Conservation (phyloP, 2,113 vertebrate genomes). For the Tauraco erythrolophus region DNA sequence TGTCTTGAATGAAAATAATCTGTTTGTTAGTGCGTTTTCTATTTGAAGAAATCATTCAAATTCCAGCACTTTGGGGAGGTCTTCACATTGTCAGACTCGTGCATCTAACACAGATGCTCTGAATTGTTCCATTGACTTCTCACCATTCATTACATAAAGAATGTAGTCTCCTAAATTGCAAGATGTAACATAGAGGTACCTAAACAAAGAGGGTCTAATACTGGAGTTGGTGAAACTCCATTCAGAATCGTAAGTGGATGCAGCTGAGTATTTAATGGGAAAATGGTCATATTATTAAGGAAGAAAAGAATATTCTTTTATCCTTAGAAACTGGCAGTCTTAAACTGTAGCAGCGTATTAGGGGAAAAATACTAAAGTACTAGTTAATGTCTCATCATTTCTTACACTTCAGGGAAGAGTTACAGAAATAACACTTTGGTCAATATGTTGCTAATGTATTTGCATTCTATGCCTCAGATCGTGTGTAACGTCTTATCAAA, state of each 20-base stretch:
- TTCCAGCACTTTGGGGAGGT: background rate
- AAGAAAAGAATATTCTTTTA: slow-evolving; percentile 4
- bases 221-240: background rate
- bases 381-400: slow-evolving; percentile 18
- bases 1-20: background rate
- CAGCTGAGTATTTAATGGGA: slow-evolving; percentile 8
- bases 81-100: background rate
- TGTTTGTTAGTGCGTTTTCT: background rate
- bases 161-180: background rate
- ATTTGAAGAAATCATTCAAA: background rate
- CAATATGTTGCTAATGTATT: slow-evolving; percentile 17
- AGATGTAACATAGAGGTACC: background rate
- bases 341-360: slow-evolving; percentile 9
- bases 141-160: background rate
- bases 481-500: background rate
- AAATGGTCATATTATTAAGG: background rate
- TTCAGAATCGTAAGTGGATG: background rate
- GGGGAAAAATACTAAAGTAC: slow-evolving; percentile 7
- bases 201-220: background rate
- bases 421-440: slow-evolving; percentile 28
- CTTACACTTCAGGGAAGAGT: slow-evolving; percentile 14
- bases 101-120: background rate
- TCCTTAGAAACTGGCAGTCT: background rate
- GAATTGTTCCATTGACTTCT: background rate
- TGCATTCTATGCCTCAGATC: background rate